Evolutionary conservation across 2,888 invertebrate genomes (phyloP), one percentile per base, ranked within the genome.

Genomic region (Cataglyphis rosenhaueri): DNA sequence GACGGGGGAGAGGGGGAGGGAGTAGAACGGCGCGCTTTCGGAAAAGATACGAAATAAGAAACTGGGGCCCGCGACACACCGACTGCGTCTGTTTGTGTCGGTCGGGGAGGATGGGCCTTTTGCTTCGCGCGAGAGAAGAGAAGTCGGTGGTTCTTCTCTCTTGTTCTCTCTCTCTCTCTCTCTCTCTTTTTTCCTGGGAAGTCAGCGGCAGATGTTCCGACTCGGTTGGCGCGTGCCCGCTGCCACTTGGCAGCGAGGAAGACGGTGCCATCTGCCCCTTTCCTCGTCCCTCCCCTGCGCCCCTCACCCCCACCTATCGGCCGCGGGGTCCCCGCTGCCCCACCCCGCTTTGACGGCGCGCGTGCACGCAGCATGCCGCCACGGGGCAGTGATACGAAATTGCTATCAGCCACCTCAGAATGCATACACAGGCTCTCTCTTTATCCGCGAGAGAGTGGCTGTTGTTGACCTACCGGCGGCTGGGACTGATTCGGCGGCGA

Each of bases 141-240:
- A 78, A 78, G 89, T 90, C 90, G 90, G 90, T 90, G 90, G 90
- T 90, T 90, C 89, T 90, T 90, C 89, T 91, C 86, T 89, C 85
- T 89, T 88, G 86, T 91, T 78, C 71, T 25, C 25, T 25, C 25
- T 25, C 1, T 25, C 25, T 25, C 25, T 25, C 25, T 25, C 25
- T 25, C 25, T 25, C 25, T 25, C 25, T 25, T 1, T 25, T 1
- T 59, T 90, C 87, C 88, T 89, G 92, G 92, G 91, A 92, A 92
- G 89, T 86, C 48, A 91, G 87, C 91, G 92, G 94, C 94, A 94
- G 94, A 94, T 94, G 94, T 94, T 94, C 90, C 84, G 85, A 87
- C 89, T 89, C 90, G 91, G 89, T 90, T 92, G 94, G 93, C 94
- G 94, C 94, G 94, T 94, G 94, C 94, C 94, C 94, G 94, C 93